These are phyloP conservation scores for Drosophila subpulchrella DNA, from an alignment of 1,140 invertebrate species.

Conservation along the genomic window DNA sequence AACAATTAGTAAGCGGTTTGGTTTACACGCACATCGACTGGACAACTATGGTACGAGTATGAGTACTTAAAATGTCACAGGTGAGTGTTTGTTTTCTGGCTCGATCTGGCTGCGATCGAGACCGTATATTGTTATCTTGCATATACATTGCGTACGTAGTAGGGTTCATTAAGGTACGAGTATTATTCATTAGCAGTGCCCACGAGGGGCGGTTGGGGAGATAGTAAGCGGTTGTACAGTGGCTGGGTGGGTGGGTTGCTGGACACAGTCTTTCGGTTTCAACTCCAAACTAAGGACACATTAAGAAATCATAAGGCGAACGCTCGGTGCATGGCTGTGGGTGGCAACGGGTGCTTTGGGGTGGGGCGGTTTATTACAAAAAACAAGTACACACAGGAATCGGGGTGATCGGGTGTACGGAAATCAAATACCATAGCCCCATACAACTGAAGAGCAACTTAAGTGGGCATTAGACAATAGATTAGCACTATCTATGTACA, in stretches of 20 bases:
- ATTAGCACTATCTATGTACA: conserved; percentile 32
- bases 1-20: conserved; percentile 64
- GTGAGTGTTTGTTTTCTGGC: conserved; percentile 56
- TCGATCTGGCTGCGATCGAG: conserved; percentile 46
- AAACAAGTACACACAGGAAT: conserved; percentile 33
- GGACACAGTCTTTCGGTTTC: conserved; percentile 50
- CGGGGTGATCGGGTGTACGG: conserved; percentile 25
- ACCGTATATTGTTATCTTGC: conserved; percentile 39
- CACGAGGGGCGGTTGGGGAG: conserved; percentile 22
- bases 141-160: conserved; percentile 53
- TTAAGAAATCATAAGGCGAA: conserved; percentile 75
- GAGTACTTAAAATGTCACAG: conserved; percentile 60
- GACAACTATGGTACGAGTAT: conserved; percentile 71
- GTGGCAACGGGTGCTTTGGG: conserved; percentile 15
- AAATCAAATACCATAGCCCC: conserved; percentile 50
- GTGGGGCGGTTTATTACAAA: conserved; percentile 6
- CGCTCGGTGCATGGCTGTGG: conserved; percentile 65
- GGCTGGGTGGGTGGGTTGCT: conserved; percentile 55
- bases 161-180: conserved; percentile 32
- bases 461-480: conserved; percentile 48
- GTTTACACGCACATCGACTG: conserved; percentile 74
- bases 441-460: conserved; percentile 58
- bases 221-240: conserved; percentile 59
- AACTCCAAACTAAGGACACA: conserved; percentile 67
- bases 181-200: conserved; percentile 38